Evolutionary conservation across 1,140 invertebrate species (phyloP).

Genomic region (Trachymyrmex cornetzi): DNA sequence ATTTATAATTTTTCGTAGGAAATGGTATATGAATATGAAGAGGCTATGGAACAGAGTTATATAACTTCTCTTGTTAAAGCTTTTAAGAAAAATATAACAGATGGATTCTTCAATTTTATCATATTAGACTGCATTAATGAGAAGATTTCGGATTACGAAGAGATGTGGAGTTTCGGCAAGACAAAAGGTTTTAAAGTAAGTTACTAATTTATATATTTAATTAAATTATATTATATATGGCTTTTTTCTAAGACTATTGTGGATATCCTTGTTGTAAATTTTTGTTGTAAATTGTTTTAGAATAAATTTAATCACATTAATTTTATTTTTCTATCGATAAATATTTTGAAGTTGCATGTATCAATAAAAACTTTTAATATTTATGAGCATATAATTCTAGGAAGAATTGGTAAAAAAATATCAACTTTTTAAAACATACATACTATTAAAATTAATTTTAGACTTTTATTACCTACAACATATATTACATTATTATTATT

Average conservation of each 20-base stretch:
- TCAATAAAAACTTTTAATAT: background rate
- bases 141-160: conserved; percentile 93
- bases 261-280: background rate
- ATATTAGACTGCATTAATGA: conserved; percentile 96
- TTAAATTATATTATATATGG: background rate
- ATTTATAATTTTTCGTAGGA: conserved; percentile 87
- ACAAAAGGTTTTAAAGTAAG: conserved; percentile 95
- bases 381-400: background rate
- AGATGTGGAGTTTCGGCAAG: conserved; percentile 95
- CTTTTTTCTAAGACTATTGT: background rate
- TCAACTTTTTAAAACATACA: background rate
- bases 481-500: background rate
- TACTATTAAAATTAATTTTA: background rate
- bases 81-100: conserved; percentile 96
- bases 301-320: background rate
- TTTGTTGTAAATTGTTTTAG: background rate
- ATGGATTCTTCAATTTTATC: conserved; percentile 97
- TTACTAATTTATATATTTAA: background rate
- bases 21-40: conserved; percentile 97
- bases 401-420: background rate
- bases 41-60: conserved; percentile 94
- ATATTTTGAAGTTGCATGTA: background rate
- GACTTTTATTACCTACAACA: background rate
- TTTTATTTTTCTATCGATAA: background rate
- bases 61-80: conserved; percentile 94